phyloP scores from a whole-genome alignment of 2,797 vertebrate species.

The Pristis pectinata region DNA sequence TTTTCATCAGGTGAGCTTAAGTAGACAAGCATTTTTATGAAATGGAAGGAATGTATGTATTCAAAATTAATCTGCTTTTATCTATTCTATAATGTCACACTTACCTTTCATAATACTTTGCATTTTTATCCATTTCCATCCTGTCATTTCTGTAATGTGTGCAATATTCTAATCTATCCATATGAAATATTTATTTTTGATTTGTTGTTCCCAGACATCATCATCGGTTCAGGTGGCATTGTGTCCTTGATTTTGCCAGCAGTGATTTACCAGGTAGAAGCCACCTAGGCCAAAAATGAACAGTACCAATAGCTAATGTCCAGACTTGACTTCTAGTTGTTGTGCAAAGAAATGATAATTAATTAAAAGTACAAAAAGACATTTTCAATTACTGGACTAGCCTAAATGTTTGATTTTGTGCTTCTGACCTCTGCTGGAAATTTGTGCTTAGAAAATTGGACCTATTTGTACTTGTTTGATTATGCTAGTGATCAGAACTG shows the following conservation, averaged over 20 bases:
- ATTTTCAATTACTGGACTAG: not conserved
- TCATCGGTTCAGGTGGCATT: not conserved
- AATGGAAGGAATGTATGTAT: not conserved
- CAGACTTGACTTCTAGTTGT: not conserved
- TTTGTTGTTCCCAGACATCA: not conserved
- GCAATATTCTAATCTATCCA: not conserved
- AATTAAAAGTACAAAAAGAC: not conserved
- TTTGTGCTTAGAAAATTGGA: too few relatives aligned
- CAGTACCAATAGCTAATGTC: not conserved
- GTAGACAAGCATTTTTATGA: slow-evolving; percentile 19
- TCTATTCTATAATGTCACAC: not conserved
- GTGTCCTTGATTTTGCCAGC: not conserved
- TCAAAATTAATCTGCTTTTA: not conserved
- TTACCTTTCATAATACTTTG: not conserved
- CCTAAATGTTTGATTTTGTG: too few relatives aligned
- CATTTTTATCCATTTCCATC: not conserved
- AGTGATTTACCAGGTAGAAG: not conserved
- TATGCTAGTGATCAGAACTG: too few relatives aligned
- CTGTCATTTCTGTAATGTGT: not conserved
- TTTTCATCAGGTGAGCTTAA: slow-evolving; percentile 86
- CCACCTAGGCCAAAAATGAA: too few relatives aligned
- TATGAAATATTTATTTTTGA: not conserved
- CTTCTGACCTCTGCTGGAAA: not conserved
- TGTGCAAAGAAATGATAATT: not conserved
- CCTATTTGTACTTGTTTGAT: too few relatives aligned